Evolutionary conservation across 2,113 vertebrate species (phyloP).

Genomic region (Ochotona princeps): DNA sequence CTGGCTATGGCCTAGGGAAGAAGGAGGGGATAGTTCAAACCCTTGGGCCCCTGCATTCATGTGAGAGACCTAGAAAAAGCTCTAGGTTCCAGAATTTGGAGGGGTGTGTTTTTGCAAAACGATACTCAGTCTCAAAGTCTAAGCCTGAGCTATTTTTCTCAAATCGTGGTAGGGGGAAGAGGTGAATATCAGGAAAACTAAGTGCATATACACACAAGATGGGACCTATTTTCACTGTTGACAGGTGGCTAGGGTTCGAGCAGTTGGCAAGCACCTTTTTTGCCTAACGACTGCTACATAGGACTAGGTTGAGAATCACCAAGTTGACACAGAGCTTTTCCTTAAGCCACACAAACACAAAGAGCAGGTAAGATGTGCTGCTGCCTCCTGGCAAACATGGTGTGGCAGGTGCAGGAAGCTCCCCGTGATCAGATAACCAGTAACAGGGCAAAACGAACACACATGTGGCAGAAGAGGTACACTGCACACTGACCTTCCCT

Average conservation of each 20-base stretch:
- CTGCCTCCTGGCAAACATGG: slow-evolving; percentile 40
- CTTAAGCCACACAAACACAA: not conserved
- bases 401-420: not conserved
- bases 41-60: too few species aligned
- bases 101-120: not conserved
- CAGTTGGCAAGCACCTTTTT: not conserved
- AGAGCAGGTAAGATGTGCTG: not conserved
- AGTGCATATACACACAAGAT: not conserved
- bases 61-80: too few species aligned
- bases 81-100: not conserved
- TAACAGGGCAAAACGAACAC: not conserved
- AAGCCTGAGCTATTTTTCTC: not conserved
- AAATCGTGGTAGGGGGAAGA: not conserved
- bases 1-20: too few species aligned
- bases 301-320: not conserved
- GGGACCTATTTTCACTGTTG: not conserved
- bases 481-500: not conserved
- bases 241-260: not conserved
- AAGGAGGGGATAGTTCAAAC: too few species aligned
- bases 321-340: not conserved
- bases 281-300: not conserved
- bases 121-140: not conserved
- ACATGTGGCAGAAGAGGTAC: not conserved
- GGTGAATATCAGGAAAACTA: not conserved
- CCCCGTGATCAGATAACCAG: not conserved